Base-by-base conservation (phyloP, 2,797 vertebrate genomes). In the Rachycentron canadum region DNA sequence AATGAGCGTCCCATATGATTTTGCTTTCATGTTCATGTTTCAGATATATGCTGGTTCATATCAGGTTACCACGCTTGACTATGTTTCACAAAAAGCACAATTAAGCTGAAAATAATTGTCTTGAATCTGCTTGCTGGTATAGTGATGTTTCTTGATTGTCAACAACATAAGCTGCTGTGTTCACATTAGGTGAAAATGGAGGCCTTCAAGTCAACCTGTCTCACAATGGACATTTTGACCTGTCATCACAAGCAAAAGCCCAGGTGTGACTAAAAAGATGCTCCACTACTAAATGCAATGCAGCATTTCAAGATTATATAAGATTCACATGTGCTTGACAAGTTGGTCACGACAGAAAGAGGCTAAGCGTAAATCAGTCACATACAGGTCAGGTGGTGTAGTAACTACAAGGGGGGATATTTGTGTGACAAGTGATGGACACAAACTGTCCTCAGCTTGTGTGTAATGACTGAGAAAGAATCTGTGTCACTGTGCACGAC, bases 161-260 rank as follows among this genome's bases (percentile, higher is more conserved):
- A 38, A 49, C 3, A 49, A n/a, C 23, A 56, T 28, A 26, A 9
- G 32, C 57, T 14, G 36, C 64, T 73, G 9, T 41, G 7, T 50
- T 0, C 43, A 55, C 19, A 66, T 72, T 7, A 57, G 55, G 19
- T 58, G 26, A 38, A 17, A 76, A 57, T 12, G 21, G 34, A 63
- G 41, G 62, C 30, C 28, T 50, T 45, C 23, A 13, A 56, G 30
- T 25, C 8, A 5, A 32, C 17, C 5, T n/a, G 63, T 65, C 47
- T 78, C 26, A 61, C 19, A 25, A 4, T 7, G 21, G 38, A 68
- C 49, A 36, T 60, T 72, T 61, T 66, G 55, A n/a, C 40, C 32
- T 57, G 14, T 63, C 45, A 49, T 17, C 36, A 41, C 36, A 57
- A 11, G 7, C 21, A 69, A 34, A 3, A 36, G 47, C 60, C 73